These are phyloP conservation scores for Nemopilema nomurai DNA, from an alignment of 30 jellyfish, hydroid and myxozoan species.

Conservation along the genomic window DNA sequence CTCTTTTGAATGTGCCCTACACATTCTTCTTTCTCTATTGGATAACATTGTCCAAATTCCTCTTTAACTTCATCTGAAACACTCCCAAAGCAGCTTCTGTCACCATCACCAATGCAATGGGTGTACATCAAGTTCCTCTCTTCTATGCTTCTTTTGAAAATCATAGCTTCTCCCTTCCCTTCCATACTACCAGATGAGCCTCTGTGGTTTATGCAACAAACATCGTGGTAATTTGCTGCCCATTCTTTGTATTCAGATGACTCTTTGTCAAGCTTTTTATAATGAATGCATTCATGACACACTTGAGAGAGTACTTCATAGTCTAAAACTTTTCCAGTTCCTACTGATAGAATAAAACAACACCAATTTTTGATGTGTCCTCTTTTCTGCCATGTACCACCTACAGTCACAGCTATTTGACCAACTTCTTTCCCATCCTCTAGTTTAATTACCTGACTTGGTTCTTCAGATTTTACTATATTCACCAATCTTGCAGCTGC, in stretches of 20 bases:
- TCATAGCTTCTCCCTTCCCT: slow-evolving; percentile 22
- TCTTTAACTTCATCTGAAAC: slow-evolving; percentile 42
- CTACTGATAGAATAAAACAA: slow-evolving; percentile 54
- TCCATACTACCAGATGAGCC: slow-evolving; percentile 57
- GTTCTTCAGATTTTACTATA: slow-evolving; percentile 12
- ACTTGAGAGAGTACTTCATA: slow-evolving; percentile 40
- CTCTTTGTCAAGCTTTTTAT: slow-evolving; percentile 30
- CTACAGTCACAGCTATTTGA: slow-evolving; percentile 20
- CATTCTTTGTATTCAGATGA: slow-evolving; percentile 25
- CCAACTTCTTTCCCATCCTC: slow-evolving; percentile 28
- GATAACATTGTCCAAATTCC: slow-evolving; percentile 22
- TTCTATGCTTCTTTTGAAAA: slow-evolving; percentile 20
- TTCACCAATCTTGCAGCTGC: slow-evolving; percentile 23
- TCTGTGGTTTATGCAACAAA: slow-evolving; percentile 35
- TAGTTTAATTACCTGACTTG: slow-evolving; percentile 9
- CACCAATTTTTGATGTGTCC: slow-evolving; percentile 61
- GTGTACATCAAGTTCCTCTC: slow-evolving; percentile 33
- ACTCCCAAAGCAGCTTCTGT: slow-evolving; percentile 49
- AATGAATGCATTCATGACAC: slow-evolving; percentile 47
- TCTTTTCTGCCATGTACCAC: slow-evolving; percentile 9
- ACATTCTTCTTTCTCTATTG: slow-evolving; percentile 46
- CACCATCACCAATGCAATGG: slow-evolving; percentile 52
- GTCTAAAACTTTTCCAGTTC: slow-evolving; percentile 56
- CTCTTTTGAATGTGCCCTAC: slow-evolving; percentile 54
- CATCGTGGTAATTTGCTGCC: slow-evolving; percentile 21